phyloP scores from a whole-genome alignment of 2,113 vertebrate genomes.

The Oncorhynchus masou region DNA sequence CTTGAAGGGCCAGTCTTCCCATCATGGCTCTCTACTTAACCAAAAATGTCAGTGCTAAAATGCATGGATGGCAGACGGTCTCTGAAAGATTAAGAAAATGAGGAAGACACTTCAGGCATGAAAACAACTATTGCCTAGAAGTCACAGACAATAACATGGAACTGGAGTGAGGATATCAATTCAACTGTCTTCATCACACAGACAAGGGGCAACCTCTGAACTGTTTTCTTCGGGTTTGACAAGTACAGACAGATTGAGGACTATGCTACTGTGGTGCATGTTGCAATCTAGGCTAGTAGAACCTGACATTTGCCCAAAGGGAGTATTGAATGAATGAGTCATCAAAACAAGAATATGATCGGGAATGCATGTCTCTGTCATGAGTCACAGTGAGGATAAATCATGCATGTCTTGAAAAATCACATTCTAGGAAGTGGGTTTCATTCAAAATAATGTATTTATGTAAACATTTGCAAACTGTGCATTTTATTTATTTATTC shows the following conservation, averaged over 20 bases:
- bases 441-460: background rate
- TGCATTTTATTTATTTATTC: background rate
- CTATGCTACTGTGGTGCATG: background rate
- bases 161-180: too few relatives aligned
- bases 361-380: background rate
- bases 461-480: background rate
- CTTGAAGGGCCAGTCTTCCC: constrained; percentile 9
- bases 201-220: background rate
- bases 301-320: too few relatives aligned
- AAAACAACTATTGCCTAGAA: too few relatives aligned
- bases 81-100: too few relatives aligned
- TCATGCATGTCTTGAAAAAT: background rate
- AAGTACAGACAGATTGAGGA: background rate
- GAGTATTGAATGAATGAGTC: background rate
- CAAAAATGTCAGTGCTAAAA: too few relatives aligned
- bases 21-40: constrained; percentile 40
- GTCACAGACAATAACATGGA: too few relatives aligned
- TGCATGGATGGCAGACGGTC: too few relatives aligned
- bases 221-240: background rate
- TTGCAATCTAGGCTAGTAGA: too few relatives aligned
- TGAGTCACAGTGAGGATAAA: background rate
- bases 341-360: background rate
- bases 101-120: too few relatives aligned
- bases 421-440: background rate
- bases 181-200: too few relatives aligned